phyloP scores from a whole-genome alignment of 2,888 invertebrate genomes.

The Dryococelus australis region DNA sequence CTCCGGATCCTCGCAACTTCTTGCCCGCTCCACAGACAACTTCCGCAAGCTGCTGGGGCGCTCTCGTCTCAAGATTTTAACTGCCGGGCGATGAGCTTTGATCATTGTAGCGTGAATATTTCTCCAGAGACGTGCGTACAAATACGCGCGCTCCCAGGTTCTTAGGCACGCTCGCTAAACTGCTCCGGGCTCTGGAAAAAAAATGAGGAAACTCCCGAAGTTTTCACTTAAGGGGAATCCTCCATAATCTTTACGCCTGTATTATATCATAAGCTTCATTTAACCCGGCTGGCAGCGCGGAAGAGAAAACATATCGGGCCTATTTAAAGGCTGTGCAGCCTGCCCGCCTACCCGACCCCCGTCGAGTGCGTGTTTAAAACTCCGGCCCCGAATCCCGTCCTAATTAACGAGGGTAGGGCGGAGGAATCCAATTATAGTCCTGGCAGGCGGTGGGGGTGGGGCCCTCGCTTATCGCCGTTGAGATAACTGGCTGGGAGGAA shows the following conservation, averaged over 20 bases:
- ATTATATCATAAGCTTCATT: conserved; percentile 16
- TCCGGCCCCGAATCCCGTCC: background rate
- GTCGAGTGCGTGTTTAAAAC: background rate
- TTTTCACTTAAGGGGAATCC: background rate
- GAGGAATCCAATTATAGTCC: background rate
- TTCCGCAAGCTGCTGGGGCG: background rate
- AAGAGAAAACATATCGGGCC: conserved; percentile 8
- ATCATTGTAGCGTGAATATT: background rate
- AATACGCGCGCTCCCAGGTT: background rate
- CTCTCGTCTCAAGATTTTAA: background rate
- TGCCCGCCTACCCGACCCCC: background rate
- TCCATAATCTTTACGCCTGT: background rate
- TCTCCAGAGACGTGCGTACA: background rate
- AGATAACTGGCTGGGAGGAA: background rate
- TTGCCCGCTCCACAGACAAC: background rate
- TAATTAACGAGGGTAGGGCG: background rate
- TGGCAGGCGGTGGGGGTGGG: background rate
- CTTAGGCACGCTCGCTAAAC: background rate
- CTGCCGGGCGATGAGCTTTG: conserved; percentile 3
- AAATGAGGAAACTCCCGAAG: background rate
- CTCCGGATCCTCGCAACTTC: background rate
- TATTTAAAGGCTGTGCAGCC: background rate
- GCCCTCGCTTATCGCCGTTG: background rate
- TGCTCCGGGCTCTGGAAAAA: background rate
- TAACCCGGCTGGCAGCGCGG: background rate